Evolutionary conservation across 2,888 invertebrate species (phyloP).

Genomic region (Plebejus argus): DNA sequence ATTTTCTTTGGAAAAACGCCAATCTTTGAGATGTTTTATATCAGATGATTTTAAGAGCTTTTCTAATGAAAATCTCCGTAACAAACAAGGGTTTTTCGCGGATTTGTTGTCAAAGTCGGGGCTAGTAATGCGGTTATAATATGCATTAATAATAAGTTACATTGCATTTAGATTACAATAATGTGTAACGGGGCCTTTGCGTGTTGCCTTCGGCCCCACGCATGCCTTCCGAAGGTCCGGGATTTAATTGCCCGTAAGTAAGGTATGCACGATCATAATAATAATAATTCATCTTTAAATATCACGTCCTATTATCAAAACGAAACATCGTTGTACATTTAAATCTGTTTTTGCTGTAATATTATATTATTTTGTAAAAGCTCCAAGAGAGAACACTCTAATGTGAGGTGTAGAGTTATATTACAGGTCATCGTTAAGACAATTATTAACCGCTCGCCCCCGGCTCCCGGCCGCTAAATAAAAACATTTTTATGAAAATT

Average conservation of each 20-base stretch:
- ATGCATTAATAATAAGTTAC: background rate
- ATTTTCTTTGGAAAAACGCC: constrained; percentile 9
- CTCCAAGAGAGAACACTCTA: background rate
- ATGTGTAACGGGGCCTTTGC: too few relatives aligned
- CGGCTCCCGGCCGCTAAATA: constrained; percentile 36
- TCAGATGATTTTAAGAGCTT: background rate
- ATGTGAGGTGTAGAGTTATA: background rate
- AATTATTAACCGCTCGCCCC: background rate
- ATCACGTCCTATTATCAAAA: background rate
- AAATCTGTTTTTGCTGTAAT: too few relatives aligned
- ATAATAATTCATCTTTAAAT: too few relatives aligned
- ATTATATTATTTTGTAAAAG: background rate
- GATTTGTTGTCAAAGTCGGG: background rate
- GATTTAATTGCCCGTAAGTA: too few relatives aligned
- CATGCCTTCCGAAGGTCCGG: too few relatives aligned
- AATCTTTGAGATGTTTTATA: background rate
- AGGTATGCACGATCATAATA: too few relatives aligned
- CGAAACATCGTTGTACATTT: background rate
- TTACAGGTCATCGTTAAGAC: background rate
- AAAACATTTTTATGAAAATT: constrained; percentile 51
- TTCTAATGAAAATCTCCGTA: background rate
- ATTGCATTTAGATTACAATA: too few relatives aligned
- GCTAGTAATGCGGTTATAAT: background rate
- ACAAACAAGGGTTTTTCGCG: background rate
- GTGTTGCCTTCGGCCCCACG: too few relatives aligned